Conservation (phyloP, 2,113 vertebrate genomes). For the Synchiropus splendidus region DNA sequence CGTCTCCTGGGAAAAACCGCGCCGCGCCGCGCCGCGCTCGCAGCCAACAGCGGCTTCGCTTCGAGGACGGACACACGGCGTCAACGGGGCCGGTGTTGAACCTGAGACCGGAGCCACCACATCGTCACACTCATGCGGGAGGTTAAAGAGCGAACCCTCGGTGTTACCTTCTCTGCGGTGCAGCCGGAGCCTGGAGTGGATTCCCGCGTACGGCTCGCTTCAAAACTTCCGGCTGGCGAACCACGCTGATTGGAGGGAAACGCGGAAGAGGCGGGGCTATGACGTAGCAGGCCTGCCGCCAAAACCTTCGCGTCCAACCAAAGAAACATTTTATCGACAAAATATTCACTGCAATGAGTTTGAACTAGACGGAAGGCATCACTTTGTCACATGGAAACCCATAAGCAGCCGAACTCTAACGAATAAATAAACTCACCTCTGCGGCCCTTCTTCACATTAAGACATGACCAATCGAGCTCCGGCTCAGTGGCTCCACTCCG, state of each 20-base stretch:
- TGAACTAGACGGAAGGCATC: not conserved
- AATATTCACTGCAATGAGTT: not conserved
- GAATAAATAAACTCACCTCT: not conserved
- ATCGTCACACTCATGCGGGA: no score
- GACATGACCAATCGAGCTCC: no score
- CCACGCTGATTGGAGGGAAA: slow-evolving; percentile 32
- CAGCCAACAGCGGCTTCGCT: no score
- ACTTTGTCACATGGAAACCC: not conserved
- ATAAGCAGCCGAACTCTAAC: not conserved
- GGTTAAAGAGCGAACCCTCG: no score
- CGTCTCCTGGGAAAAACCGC: no score
- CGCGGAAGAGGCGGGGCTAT: slow-evolving; percentile 13
- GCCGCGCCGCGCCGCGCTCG: no score
- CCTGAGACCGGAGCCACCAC: no score
- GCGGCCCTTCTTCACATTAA: not conserved
- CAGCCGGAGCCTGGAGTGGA: slow-evolving; percentile 1
- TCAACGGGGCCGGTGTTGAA: no score
- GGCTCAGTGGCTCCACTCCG: no score
- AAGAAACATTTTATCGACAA: not conserved
- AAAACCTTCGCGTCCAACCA: no score
- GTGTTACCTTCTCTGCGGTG: slow-evolving; percentile 20
- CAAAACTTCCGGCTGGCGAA: slow-evolving; percentile 45
- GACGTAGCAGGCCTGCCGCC: no score
- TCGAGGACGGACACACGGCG: no score
- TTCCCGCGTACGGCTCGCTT: slow-evolving; percentile 49